Evolutionary conservation across 2,888 invertebrate species (phyloP).

Genomic region (Scaptomyza cyrtandrae): DNA sequence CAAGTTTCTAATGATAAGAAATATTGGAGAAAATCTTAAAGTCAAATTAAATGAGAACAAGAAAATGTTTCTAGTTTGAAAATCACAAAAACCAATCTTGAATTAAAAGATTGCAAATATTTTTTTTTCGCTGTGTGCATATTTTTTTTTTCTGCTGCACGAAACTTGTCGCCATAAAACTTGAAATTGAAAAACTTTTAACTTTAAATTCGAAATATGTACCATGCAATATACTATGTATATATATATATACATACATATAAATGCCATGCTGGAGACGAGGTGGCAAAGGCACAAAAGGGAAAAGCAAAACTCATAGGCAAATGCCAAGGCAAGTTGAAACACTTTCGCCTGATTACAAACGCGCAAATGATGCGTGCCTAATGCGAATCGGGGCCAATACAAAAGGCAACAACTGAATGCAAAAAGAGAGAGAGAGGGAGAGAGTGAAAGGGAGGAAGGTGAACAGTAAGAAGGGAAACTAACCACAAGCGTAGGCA

Average conservation of each 20-base stretch:
- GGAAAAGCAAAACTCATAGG: slow-evolving; percentile 20
- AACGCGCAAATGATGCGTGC: slow-evolving; percentile 80
- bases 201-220: slow-evolving; percentile 70
- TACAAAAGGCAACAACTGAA: slow-evolving; percentile 30
- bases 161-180: slow-evolving; percentile 78
- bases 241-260: slow-evolving; percentile 1
- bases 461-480: slow-evolving; percentile 1
- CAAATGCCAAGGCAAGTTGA: slow-evolving; percentile 53
- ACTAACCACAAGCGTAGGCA: slow-evolving; percentile 49
- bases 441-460: not conserved
- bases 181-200: slow-evolving; percentile 79
- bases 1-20: not conserved
- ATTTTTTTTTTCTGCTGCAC: slow-evolving; percentile 27
- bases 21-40: not conserved
- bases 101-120: not conserved
- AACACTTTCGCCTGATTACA: slow-evolving; percentile 81
- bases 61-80: not conserved
- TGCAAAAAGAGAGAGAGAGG: not conserved
- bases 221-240: slow-evolving; percentile 16
- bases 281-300: slow-evolving; percentile 19
- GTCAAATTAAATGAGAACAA: not conserved
- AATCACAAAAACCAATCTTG: not conserved
- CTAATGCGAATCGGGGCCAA: slow-evolving; percentile 72
- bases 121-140: slow-evolving; percentile 7
- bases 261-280: slow-evolving; percentile 19